Percentiles rank a stretch among this genome's conserved stretches.
Evolutionary conservation across 1,140 invertebrate species (phyloP).

Genomic region (Magallana angulata): DNA sequence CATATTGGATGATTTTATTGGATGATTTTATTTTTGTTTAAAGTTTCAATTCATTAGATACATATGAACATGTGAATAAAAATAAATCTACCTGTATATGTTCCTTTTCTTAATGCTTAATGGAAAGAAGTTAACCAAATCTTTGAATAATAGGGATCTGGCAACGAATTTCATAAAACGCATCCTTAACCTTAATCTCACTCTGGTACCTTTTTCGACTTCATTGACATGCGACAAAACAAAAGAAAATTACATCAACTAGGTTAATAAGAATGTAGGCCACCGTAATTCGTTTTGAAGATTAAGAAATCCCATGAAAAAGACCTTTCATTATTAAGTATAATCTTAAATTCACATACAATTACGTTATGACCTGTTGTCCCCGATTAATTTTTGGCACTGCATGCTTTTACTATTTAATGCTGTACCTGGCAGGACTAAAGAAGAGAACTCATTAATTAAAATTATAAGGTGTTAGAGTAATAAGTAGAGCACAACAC

Average conservation of each 20-base stretch:
- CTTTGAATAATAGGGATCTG: too few relatives aligned
- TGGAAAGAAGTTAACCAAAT: too few relatives aligned
- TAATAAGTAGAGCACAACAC: conserved; percentile 1
- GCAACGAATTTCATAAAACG: too few relatives aligned
- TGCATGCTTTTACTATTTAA: not conserved
- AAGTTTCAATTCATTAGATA: not conserved
- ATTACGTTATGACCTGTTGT: not conserved
- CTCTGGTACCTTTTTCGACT: too few relatives aligned
- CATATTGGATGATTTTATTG: not conserved
- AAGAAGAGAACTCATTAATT: not conserved
- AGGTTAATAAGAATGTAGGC: not conserved
- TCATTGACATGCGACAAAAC: not conserved
- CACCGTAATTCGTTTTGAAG: not conserved
- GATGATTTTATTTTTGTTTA: not conserved
- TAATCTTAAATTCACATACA: not conserved
- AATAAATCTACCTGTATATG: too few relatives aligned
- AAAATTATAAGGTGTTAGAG: not conserved
- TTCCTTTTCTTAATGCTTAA: too few relatives aligned
- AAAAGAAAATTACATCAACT: not conserved
- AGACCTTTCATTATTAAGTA: not conserved
- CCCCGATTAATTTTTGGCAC: conserved; percentile 24
- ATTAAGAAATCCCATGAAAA: conserved; percentile 12
- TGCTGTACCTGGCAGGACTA: not conserved
- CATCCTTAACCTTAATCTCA: too few relatives aligned
- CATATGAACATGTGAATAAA: too few relatives aligned